A percentile compares a stretch with the other conserved stretches of the same genome.
Conservation (phyloP, 53 echinoderm and acorn worm species). For the Temnopleurus reevesii region DNA sequence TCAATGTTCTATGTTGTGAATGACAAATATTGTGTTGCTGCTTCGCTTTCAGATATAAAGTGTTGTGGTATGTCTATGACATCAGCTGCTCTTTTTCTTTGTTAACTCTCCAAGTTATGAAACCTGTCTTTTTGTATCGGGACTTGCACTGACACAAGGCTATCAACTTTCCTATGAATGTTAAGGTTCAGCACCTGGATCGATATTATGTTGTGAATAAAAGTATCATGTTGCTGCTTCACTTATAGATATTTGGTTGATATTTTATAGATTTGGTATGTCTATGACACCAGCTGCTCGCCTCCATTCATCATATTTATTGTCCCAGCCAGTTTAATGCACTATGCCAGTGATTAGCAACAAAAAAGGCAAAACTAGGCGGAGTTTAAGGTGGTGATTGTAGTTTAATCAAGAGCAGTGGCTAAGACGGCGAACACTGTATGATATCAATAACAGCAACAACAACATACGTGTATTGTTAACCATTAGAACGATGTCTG, state of each 20-base stretch:
- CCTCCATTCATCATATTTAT: conserved; percentile 11
- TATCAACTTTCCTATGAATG: conserved; percentile 47
- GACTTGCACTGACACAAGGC: conserved; percentile 44
- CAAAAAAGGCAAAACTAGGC: no score
- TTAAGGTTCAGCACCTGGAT: conserved; percentile 55
- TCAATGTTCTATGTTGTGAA: conserved; percentile 32
- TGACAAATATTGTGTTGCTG: not conserved
- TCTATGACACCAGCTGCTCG: conserved; percentile 2
- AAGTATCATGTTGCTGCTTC: not conserved
- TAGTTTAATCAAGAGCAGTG: no score
- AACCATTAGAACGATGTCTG: no score
- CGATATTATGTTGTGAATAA: not conserved
- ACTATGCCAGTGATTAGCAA: no score
- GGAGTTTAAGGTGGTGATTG: no score
- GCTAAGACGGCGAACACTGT: no score
- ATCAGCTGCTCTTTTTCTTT: no score
- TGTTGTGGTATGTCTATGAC: not conserved
- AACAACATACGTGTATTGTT: no score
- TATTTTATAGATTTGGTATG: not conserved
- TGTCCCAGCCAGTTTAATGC: not conserved
- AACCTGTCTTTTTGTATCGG: conserved; percentile 61
- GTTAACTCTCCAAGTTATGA: no score
- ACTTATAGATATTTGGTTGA: not conserved
- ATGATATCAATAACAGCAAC: no score
- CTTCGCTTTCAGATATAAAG: not conserved